A percentile compares a stretch with the other conserved stretches of the same genome.
Evolutionary conservation across 2,888 invertebrate species (phyloP).

Genomic region (Anoncus sp.): DNA sequence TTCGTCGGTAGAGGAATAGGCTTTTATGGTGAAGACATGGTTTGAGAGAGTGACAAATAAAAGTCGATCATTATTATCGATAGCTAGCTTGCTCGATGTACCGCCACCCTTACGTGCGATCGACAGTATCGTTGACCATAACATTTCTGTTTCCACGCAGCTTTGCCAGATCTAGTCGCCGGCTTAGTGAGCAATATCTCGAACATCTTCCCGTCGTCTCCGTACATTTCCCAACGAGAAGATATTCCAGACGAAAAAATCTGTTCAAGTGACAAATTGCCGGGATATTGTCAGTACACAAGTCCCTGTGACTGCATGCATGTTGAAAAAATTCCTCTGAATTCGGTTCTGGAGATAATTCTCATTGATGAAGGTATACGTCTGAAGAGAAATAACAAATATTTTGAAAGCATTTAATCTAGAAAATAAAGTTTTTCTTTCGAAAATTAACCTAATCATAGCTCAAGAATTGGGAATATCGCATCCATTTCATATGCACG

Average conservation of each 20-base stretch:
- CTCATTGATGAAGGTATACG: constrained; percentile 91
- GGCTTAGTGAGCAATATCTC: constrained; percentile 93
- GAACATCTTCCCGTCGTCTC: constrained; percentile 89
- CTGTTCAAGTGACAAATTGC: constrained; percentile 91
- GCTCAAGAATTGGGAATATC: constrained; percentile 91
- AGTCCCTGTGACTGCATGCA: constrained; percentile 84
- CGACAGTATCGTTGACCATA: too few relatives aligned
- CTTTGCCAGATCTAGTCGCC: constrained; percentile 88
- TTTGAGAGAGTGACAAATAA: too few relatives aligned
- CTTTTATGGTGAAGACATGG: too few relatives aligned
- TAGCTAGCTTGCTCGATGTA: too few relatives aligned
- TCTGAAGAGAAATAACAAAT: background rate
- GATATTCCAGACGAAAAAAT: constrained; percentile 90
- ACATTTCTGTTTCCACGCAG: constrained; percentile 11
- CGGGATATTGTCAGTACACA: constrained; percentile 48
- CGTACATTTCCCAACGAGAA: constrained; percentile 91
- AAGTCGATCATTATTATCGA: too few relatives aligned
- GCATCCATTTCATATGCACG: constrained; percentile 96
- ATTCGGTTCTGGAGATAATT: constrained; percentile 94
- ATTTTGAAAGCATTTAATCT: background rate
- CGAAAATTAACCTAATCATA: constrained; percentile 76
- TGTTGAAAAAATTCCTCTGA: constrained; percentile 88
- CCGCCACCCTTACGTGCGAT: too few relatives aligned
- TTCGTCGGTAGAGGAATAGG: too few relatives aligned
- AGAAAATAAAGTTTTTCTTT: background rate